Percentiles rank a stretch among this genome's conserved stretches.
Conservation (phyloP, 2,797 vertebrate genomes). For the Acanthurus leucopareius region DNA sequence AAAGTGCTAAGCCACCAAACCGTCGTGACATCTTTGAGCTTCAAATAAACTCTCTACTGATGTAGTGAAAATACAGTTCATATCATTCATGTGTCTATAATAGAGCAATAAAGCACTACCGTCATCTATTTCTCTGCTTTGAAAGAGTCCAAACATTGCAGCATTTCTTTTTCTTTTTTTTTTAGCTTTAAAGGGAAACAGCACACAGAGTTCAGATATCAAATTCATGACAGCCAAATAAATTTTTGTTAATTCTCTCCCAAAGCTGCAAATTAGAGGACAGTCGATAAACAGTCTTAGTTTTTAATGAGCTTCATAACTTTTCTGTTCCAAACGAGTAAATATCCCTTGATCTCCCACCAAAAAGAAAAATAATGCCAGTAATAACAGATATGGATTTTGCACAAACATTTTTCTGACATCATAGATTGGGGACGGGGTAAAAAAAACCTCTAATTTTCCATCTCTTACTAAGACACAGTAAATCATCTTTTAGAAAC, state of each 20-base stretch:
- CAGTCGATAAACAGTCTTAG: constrained; percentile 36
- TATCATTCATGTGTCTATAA: constrained; percentile 49
- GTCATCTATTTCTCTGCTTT: constrained; percentile 34
- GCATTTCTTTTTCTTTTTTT: constrained; percentile 47
- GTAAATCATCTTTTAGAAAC: constrained; percentile 18
- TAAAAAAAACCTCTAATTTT: background rate
- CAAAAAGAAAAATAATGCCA: constrained; percentile 14
- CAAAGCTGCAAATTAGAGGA: constrained; percentile 36
- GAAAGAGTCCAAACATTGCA: constrained; percentile 51
- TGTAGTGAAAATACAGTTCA: constrained; percentile 65
- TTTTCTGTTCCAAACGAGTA: constrained; percentile 29
- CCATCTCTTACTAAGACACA: constrained; percentile 43
- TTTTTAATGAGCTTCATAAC: constrained; percentile 37
- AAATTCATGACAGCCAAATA: constrained; percentile 42
- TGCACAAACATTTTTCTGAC: constrained; percentile 45
- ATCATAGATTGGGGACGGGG: constrained; percentile 34
- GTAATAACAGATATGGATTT: constrained; percentile 41
- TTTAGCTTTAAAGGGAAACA: constrained; percentile 63
- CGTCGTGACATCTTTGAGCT: constrained; percentile 63
- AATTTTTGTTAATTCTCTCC: constrained; percentile 25
- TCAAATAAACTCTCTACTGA: constrained; percentile 50
- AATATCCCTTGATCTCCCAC: background rate
- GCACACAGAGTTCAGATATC: constrained; percentile 35
- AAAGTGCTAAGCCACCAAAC: constrained; percentile 64
- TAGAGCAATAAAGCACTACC: constrained; percentile 48